A percentile compares a stretch with the other conserved stretches of the same genome.
These are phyloP conservation scores for Megaleporinus macrocephalus DNA, from an alignment of 2,113 vertebrate species.

Conservation along the genomic window DNA sequence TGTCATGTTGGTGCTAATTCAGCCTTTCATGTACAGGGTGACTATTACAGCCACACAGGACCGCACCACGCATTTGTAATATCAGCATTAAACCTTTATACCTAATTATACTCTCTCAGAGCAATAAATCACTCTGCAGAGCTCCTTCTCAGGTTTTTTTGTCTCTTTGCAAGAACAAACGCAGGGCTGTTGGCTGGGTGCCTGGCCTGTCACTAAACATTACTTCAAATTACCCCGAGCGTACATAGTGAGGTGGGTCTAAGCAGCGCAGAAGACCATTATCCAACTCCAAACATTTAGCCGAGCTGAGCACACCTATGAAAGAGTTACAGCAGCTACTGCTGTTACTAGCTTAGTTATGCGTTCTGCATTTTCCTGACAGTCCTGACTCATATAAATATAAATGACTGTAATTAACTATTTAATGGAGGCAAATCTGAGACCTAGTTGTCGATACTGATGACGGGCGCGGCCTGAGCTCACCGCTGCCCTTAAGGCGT, in stretches of 20 bases:
- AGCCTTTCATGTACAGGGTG: neutral
- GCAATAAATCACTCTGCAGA: neutral
- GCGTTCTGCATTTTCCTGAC: too few relatives aligned
- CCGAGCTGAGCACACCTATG: neutral
- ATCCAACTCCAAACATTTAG: neutral
- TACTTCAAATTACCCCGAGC: neutral
- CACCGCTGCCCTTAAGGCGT: too few relatives aligned
- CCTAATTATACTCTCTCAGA: neutral
- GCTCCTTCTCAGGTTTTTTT: neutral
- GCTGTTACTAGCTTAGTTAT: too few relatives aligned
- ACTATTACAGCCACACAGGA: neutral
- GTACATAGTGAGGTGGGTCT: neutral
- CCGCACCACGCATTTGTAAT: neutral
- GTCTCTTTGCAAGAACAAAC: neutral
- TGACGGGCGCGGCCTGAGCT: too few relatives aligned
- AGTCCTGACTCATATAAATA: too few relatives aligned
- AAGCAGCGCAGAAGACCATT: neutral
- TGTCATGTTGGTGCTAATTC: too few relatives aligned
- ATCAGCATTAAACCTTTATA: neutral
- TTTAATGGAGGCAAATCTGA: too few relatives aligned
- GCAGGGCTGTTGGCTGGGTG: neutral
- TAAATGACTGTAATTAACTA: too few relatives aligned
- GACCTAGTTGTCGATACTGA: too few relatives aligned
- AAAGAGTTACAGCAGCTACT: neutral
- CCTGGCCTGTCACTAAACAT: neutral